Evolutionary conservation across 2,888 invertebrate species (phyloP).

Genomic region (Poecilus cupreus): DNA sequence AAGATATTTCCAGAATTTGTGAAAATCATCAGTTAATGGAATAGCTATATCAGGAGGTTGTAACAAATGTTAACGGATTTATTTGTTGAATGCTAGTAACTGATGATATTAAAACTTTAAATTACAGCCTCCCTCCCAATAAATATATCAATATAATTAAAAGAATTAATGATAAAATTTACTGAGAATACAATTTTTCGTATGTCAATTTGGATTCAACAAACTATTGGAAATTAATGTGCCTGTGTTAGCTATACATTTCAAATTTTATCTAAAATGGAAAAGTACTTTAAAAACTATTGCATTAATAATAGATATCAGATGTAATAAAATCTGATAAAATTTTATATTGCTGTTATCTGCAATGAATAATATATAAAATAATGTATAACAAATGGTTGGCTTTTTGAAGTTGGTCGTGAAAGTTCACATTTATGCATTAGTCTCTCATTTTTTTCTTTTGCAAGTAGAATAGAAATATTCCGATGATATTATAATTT

Average conservation of each 20-base stretch:
- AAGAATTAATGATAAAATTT: slow-evolving; percentile 13
- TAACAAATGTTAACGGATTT: neutral
- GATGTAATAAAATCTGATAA: slow-evolving; percentile 29
- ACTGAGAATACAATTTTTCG: slow-evolving; percentile 26
- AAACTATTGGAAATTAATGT: slow-evolving; percentile 41
- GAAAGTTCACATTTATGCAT: slow-evolving; percentile 26
- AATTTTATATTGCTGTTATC: slow-evolving; percentile 42
- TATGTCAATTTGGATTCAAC: slow-evolving; percentile 37
- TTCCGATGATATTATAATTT: slow-evolving; percentile 19
- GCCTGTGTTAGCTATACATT: slow-evolving; percentile 42
- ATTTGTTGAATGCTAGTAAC: neutral
- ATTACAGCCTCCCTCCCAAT: neutral
- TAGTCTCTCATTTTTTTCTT: neutral
- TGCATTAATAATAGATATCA: slow-evolving; percentile 25
- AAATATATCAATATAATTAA: slow-evolving; percentile 8
- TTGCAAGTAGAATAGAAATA: slow-evolving; percentile 15
- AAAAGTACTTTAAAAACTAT: slow-evolving; percentile 23
- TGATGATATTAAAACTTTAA: neutral
- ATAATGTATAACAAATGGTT: slow-evolving; percentile 52
- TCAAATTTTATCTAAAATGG: slow-evolving; percentile 37
- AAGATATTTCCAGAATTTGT: neutral
- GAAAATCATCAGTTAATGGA: neutral
- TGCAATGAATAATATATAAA: slow-evolving; percentile 50
- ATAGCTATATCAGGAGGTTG: neutral
- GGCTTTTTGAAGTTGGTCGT: slow-evolving; percentile 45